phyloP scores from a whole-genome alignment of 2,797 vertebrate species.

The Rallus crepitans region DNA sequence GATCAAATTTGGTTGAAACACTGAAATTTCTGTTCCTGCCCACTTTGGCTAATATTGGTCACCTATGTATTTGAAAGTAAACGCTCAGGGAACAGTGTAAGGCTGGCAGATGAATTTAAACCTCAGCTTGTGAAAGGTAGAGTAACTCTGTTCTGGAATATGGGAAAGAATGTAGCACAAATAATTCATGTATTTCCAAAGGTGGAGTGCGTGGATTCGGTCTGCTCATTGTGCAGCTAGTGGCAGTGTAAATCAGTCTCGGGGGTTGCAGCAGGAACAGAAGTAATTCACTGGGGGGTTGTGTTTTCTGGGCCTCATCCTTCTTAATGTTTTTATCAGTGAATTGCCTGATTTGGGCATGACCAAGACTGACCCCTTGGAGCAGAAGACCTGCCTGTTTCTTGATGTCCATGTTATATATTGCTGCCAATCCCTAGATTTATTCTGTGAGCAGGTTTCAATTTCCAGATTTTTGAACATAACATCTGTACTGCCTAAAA shows the following conservation, averaged over 20 bases:
- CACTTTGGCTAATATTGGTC: neutral
- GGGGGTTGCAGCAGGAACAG: neutral
- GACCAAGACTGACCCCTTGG: neutral
- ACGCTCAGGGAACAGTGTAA: neutral
- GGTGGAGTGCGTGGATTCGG: accelerated
- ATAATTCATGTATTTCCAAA: neutral
- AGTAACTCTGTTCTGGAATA: neutral
- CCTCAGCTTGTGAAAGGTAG: neutral
- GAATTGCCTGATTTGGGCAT: neutral
- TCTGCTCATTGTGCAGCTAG: neutral
- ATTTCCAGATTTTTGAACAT: neutral
- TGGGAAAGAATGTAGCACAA: neutral
- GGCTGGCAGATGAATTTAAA: neutral
- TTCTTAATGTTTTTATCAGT: neutral
- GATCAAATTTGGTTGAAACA: neutral
- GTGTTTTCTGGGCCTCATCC: neutral
- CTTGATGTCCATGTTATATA: neutral
- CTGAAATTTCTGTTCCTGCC: neutral
- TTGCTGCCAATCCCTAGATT: neutral
- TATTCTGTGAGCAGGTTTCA: neutral
- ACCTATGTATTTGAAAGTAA: neutral
- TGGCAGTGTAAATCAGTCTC: neutral
- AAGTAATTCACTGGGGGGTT: neutral
- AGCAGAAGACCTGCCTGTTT: neutral
- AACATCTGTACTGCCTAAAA: neutral